Conservation (phyloP, 2,113 vertebrate species). For the Heliornis fulica region DNA sequence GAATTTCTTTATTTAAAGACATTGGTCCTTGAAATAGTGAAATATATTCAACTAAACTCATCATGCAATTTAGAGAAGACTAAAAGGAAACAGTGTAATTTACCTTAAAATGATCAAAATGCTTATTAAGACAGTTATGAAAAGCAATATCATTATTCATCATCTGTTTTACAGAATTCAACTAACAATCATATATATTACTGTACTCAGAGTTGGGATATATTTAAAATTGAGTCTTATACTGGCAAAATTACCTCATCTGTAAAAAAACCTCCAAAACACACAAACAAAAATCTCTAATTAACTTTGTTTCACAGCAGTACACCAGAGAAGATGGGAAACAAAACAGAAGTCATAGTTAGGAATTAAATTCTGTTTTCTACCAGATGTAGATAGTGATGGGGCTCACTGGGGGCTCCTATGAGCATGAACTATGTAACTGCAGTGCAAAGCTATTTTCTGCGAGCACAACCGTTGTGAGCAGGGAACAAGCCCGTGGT, state of each 20-base stretch:
- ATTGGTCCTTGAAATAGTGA: neutral
- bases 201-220: neutral
- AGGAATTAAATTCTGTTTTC: neutral
- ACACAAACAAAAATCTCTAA: neutral
- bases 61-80: neutral
- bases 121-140: neutral
- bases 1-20: neutral
- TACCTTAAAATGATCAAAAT: neutral
- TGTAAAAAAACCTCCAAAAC: neutral
- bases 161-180: neutral
- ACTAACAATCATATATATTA: neutral
- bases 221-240: neutral
- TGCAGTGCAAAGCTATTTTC: neutral
- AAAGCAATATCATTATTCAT: neutral
- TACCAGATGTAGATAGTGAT: fast-evolving
- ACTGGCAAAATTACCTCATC: neutral
- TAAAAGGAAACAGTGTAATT: neutral
- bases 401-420: neutral
- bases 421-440: neutral
- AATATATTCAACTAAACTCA: neutral
- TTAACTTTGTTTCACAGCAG: neutral
- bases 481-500: fast-evolving
- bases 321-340: neutral
- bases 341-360: neutral
- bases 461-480: fast-evolving